Base-by-base conservation (phyloP, 1,140 invertebrate genomes). In the Steinernema khuongi region DNA sequence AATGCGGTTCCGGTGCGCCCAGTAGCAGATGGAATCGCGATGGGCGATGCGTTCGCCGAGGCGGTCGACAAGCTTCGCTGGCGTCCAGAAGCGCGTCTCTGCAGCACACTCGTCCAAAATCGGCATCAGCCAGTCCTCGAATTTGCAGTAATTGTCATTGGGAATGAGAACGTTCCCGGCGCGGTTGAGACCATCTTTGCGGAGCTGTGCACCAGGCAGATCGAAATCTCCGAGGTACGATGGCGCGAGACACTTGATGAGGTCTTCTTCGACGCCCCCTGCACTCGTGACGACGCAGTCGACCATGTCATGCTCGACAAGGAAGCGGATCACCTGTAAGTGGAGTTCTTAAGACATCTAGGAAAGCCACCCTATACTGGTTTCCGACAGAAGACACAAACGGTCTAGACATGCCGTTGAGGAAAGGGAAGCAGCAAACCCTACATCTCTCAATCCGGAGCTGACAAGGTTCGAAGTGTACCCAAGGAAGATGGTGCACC, bases 401-500 rank as follows among this genome's bases (percentile, higher is more conserved):
- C n/a, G n/a, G n/a, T n/a, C n/a, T n/a, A n/a, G n/a, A n/a, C n/a
- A n/a, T n/a, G n/a, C n/a, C n/a, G n/a, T n/a, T n/a, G n/a, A n/a
- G n/a, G n/a, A 66, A n/a, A n/a, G n/a, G 19, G 19, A 22, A 7
- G 28, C 4, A 74, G 19, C 19, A 72, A 26, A 4, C 33, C 98
- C 91, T 0, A 92, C 91, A 79, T 99, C 96, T 81, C 97, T 87
- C 50, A 98, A 87, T 22, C 97, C 97, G 72, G 91, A 93, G 0
- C 95, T 98, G 11, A 94, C 91, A 88, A 99, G 91, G 86, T 99
- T 99, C 0, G 96, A 99, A 1, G 97, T 99, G 85, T 92, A 99
- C 0, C 95, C 95, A 71, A 99, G 87, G 86, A 99, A 99, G 84
- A 99, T 94, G 2, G 96, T 97, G 86, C 96, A 98, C 73, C 91